Conservation (phyloP, 2,797 vertebrate species). For the Lindbergichthys nudifrons region DNA sequence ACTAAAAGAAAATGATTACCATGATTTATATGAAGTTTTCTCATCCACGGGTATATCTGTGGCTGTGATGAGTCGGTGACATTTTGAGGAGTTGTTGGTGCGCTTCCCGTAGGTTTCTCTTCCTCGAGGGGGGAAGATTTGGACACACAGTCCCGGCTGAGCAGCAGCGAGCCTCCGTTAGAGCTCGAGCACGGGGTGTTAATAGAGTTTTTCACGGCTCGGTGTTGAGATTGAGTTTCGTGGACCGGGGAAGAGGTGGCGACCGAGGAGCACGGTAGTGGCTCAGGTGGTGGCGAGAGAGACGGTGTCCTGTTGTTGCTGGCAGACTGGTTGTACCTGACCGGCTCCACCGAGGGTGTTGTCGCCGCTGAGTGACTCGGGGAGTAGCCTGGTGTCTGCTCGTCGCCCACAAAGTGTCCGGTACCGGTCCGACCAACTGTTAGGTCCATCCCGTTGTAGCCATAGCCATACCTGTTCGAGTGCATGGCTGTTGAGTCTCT, state of each 20-base stretch:
- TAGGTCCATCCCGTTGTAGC: slow-evolving; percentile 99
- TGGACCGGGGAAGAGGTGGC: slow-evolving; percentile 78
- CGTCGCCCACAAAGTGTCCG: slow-evolving; percentile 93
- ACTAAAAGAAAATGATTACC: slow-evolving; percentile 84
- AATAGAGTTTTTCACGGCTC: slow-evolving; percentile 92
- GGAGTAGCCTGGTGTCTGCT: slow-evolving; percentile 91
- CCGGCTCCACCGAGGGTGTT: slow-evolving; percentile 89
- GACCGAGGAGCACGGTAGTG: slow-evolving; percentile 92
- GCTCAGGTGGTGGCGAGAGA: slow-evolving; percentile 92
- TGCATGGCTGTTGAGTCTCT: slow-evolving; percentile 96
- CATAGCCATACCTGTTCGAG: slow-evolving; percentile 97
- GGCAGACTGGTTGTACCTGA: slow-evolving; percentile 92
- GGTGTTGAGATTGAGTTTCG: slow-evolving; percentile 82
- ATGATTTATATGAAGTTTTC: slow-evolving; percentile 99
- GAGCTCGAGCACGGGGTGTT: slow-evolving; percentile 88
- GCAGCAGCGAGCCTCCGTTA: slow-evolving; percentile 86
- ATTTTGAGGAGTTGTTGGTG: slow-evolving; percentile 92
- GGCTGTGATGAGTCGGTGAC: slow-evolving; percentile 91
- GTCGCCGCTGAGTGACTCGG: slow-evolving; percentile 86
- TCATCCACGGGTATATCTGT: slow-evolving; percentile 99
- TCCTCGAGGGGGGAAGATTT: slow-evolving; percentile 92
- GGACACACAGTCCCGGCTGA: slow-evolving; percentile 90
- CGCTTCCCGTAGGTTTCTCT: slow-evolving; percentile 92
- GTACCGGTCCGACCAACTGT: slow-evolving; percentile 92
- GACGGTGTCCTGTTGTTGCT: slow-evolving; percentile 82